These are phyloP conservation scores for Lobophora halterata DNA, from an alignment of 2,888 invertebrate species.

Conservation along the genomic window DNA sequence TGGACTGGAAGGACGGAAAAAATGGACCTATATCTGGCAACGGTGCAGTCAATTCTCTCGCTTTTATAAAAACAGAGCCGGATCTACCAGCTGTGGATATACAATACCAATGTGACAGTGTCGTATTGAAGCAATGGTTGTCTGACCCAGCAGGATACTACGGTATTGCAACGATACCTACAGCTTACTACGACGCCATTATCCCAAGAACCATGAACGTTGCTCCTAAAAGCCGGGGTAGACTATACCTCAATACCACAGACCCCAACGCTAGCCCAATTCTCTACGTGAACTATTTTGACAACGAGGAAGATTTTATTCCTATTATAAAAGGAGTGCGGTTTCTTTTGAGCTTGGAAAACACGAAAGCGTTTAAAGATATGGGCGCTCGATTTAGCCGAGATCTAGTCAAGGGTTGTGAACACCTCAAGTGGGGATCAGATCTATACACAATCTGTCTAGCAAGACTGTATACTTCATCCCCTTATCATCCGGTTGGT, in stretches of 20 bases:
- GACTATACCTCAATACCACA: constrained; percentile 79
- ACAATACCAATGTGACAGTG: constrained; percentile 76
- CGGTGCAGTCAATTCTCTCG: constrained; percentile 76
- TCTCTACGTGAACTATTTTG: constrained; percentile 84
- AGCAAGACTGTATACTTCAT: constrained; percentile 76
- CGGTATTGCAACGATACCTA: constrained; percentile 61
- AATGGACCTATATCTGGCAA: constrained; percentile 75
- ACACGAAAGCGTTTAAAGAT: constrained; percentile 78
- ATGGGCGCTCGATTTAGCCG: constrained; percentile 78
- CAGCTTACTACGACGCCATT: constrained; percentile 81
- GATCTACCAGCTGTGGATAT: constrained; percentile 80
- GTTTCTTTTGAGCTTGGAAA: constrained; percentile 77
- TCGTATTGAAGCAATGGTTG: constrained; percentile 73
- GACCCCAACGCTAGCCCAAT: constrained; percentile 86
- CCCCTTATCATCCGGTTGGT: constrained; percentile 69
- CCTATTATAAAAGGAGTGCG: constrained; percentile 81
- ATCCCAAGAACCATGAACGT: constrained; percentile 79
- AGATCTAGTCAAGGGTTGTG: constrained; percentile 79
- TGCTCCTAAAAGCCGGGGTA: constrained; percentile 82
- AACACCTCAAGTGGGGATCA: constrained; percentile 77
- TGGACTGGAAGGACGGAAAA: constrained; percentile 60
- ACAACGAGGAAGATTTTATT: constrained; percentile 79
- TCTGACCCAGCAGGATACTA: constrained; percentile 60
- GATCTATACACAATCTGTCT: constrained; percentile 84
- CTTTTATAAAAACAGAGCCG: constrained; percentile 78